Conservation (phyloP, 2,888 invertebrate species). For the Lymantria dispar region DNA sequence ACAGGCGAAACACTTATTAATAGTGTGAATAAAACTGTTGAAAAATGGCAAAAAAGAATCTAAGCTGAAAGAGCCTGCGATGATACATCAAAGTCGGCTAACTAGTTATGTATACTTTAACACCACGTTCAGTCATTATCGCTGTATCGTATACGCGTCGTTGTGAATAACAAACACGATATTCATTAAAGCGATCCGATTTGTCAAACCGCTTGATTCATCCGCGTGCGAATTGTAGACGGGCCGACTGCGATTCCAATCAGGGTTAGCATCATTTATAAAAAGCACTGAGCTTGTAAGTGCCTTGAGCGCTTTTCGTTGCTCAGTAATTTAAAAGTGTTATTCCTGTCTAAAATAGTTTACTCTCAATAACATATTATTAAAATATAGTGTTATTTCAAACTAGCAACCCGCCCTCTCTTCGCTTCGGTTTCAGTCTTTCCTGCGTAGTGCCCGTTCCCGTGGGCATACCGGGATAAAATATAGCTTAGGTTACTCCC, state of each 20-base stretch:
- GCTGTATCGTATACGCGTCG: constrained; percentile 27
- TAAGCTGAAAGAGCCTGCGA: too few species aligned
- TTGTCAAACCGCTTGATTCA: constrained; percentile 49
- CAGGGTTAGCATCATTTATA: constrained; percentile 25
- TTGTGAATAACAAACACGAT: constrained; percentile 40
- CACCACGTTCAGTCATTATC: constrained; percentile 19
- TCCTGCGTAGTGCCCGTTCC: too few species aligned
- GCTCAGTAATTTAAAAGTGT: background rate
- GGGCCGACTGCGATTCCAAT: constrained; percentile 32
- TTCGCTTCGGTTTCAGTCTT: too few species aligned
- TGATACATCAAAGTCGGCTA: background rate
- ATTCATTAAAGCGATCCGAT: constrained; percentile 46
- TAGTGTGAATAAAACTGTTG: too few species aligned
- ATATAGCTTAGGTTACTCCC: too few species aligned
- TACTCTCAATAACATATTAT: too few species aligned
- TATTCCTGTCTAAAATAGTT: too few species aligned
- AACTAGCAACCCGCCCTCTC: too few species aligned
- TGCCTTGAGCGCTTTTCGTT: background rate
- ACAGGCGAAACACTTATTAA: too few species aligned
- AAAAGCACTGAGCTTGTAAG: background rate
- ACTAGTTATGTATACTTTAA: constrained; percentile 6
- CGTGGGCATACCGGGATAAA: too few species aligned
- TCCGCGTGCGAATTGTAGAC: constrained; percentile 38
- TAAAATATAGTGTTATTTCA: too few species aligned
- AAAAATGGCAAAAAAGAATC: too few species aligned